phyloP scores from a whole-genome alignment of 1,140 invertebrate species.

The Drosophila seguyi region DNA sequence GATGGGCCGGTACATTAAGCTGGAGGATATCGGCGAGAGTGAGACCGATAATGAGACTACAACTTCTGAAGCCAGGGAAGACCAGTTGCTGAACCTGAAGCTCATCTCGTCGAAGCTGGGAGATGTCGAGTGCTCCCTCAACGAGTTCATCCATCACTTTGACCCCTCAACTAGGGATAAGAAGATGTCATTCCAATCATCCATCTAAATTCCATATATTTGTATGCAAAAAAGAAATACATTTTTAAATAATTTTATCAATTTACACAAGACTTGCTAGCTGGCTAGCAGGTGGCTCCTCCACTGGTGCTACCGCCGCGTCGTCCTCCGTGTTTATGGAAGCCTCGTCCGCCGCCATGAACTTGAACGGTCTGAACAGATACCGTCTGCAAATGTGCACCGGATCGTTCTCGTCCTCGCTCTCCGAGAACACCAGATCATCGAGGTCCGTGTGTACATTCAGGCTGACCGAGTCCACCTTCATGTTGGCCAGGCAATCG shows the following conservation, averaged over 20 bases:
- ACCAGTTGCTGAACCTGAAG: neutral
- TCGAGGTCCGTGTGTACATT: fast-evolving
- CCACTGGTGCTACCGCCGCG: neutral
- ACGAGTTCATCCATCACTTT: neutral
- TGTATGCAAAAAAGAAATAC: neutral
- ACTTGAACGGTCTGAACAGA: neutral
- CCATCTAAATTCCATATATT: constrained; percentile 3
- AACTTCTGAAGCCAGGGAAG: neutral
- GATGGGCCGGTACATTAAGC: neutral
- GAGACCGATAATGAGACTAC: constrained; percentile 2
- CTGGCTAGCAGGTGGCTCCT: neutral
- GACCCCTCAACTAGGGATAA: neutral
- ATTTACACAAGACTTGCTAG: neutral
- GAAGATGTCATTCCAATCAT: neutral
- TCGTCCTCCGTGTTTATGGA: neutral
- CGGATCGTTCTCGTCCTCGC: constrained; percentile 8
- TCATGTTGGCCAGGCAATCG: constrained; percentile 39
- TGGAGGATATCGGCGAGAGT: constrained; percentile 12
- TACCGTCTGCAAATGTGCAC: constrained; percentile 15
- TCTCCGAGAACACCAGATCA: neutral
- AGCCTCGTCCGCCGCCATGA: neutral
- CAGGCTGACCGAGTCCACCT: neutral
- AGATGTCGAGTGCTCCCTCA: constrained; percentile 2
- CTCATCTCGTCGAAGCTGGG: neutral
- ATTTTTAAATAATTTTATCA: neutral